Percentiles rank a stretch among this genome's conserved stretches.
These are phyloP conservation scores for Drosophila anomelani DNA, from an alignment of 2,888 invertebrate genomes.

Conservation along the genomic window DNA sequence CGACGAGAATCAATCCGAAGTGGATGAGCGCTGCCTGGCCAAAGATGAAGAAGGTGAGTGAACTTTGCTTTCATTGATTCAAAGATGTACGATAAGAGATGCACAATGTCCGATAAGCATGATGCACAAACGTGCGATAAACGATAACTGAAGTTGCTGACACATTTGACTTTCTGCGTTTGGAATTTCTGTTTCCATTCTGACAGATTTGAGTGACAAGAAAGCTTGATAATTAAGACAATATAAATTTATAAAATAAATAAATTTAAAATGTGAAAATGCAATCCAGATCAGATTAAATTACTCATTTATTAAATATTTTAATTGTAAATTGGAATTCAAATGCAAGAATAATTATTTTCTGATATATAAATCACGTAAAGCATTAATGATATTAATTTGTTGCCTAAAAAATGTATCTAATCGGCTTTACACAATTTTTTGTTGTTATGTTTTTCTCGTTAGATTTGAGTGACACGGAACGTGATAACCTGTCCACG, in stretches of 20 bases:
- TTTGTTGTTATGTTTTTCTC: not conserved
- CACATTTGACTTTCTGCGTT: constrained; percentile 28
- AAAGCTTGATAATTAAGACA: constrained; percentile 79
- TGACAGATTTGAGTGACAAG: constrained; percentile 82
- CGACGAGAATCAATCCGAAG: constrained; percentile 94
- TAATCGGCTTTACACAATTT: not conserved
- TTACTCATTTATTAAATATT: not conserved
- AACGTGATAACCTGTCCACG: constrained; percentile 83
- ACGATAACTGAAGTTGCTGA: constrained; percentile 25
- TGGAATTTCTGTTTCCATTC: constrained; percentile 16
- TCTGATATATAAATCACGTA: not conserved
- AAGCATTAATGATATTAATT: not conserved
- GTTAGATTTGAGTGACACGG: constrained; percentile 83
- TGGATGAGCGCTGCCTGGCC: constrained; percentile 87
- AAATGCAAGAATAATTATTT: not conserved
- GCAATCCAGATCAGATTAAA: fast-evolving
- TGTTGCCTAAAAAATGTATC: not conserved
- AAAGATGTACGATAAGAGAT: constrained; percentile 14
- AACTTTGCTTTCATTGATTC: constrained; percentile 51
- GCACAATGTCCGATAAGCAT: constrained; percentile 36
- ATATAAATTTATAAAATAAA: not conserved
- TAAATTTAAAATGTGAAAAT: not conserved
- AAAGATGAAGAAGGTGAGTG: constrained; percentile 86
- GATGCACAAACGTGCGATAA: constrained; percentile 39
- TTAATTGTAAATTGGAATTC: not conserved